These are phyloP conservation scores for Mustela nigripes DNA, from an alignment of 2,113 vertebrate genomes.

Conservation along the genomic window DNA sequence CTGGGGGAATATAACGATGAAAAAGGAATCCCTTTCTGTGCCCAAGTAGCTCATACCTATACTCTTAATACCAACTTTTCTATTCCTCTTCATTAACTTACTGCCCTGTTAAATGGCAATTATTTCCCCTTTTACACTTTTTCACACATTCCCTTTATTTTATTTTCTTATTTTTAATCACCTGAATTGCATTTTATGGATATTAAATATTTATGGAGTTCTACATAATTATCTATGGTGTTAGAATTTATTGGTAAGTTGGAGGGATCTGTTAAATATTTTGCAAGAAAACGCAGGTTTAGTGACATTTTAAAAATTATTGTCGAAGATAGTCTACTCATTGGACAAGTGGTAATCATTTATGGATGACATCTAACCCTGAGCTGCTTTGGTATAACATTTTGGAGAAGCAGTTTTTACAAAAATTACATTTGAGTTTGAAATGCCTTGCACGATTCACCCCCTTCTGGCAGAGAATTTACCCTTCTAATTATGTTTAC, in stretches of 20 bases:
- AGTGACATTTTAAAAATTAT: neutral
- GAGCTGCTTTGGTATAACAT: neutral
- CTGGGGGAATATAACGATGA: neutral
- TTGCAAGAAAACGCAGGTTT: neutral
- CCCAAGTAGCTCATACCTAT: too few species aligned
- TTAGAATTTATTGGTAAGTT: neutral
- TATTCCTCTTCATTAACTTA: neutral
- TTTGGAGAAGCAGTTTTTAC: neutral
- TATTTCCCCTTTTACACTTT: neutral
- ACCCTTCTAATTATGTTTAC: conserved; percentile 80
- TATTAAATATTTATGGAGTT: conserved; percentile 53
- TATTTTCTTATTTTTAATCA: conserved; percentile 12
- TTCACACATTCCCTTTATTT: neutral
- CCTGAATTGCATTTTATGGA: neutral
- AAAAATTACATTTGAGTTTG: conserved; percentile 61
- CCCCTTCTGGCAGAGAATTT: conserved; percentile 62
- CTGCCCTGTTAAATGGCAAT: neutral
- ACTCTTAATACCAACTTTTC: neutral
- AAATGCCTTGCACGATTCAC: conserved; percentile 18
- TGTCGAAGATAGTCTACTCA: neutral
- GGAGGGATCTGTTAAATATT: conserved; percentile 4
- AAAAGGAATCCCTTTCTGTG: neutral
- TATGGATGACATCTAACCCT: neutral
- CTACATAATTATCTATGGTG: neutral
- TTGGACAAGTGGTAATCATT: neutral